Evolutionary conservation across 2,113 vertebrate species (phyloP), one percentile per base, ranked within the genome.

Genomic region (Myrmecobius fasciatus): DNA sequence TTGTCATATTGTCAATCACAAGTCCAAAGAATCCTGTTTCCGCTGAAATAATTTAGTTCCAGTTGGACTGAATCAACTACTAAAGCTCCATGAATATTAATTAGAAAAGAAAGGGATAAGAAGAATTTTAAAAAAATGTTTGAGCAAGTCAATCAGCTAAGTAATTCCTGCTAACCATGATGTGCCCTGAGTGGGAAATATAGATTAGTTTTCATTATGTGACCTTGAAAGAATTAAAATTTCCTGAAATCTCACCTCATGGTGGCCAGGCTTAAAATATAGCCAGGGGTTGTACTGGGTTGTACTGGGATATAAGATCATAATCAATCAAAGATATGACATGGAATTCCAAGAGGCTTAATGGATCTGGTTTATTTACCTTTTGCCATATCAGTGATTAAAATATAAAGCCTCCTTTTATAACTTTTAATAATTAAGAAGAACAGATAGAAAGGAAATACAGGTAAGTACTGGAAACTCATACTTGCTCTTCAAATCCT

Each of bases 401-500:
- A 67, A 60, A 60, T 60, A 60, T 31, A 60, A 25, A 54, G 46
- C 17, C 83, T 24, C 0, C 47, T 60, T 75, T 96, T 46, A 9
- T 52, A 93, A 22, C 89, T 8, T 89, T 91, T 52, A 10, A 43
- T 91, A 25, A 93, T 54, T 54, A 52, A 96, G 89, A 47, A 96
- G 28, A 10, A 60, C 56, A 60, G 56, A 36, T 31, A 10, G 56
- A 60, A 60, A 60, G 56, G 31, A 60, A 60, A 60, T 31, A 31
- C 26, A 60, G 28, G 1, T 60, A 60, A 60, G 25, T 60, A 60
- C 53, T 89, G 31, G 20, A 3, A 96, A 83, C 90, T 90, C 89
- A n/a, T 92, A 56, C 67, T 89, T 52, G 54, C 90, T 89, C 28
- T n/a, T 52, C n/a, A n/a, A n/a, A n/a, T n/a, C n/a, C n/a, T 89